A percentile compares a stretch with the other conserved stretches of the same genome.
These are phyloP conservation scores for Tretioscincus oriximinensis DNA, from an alignment of 2,113 vertebrate genomes.

Conservation along the genomic window DNA sequence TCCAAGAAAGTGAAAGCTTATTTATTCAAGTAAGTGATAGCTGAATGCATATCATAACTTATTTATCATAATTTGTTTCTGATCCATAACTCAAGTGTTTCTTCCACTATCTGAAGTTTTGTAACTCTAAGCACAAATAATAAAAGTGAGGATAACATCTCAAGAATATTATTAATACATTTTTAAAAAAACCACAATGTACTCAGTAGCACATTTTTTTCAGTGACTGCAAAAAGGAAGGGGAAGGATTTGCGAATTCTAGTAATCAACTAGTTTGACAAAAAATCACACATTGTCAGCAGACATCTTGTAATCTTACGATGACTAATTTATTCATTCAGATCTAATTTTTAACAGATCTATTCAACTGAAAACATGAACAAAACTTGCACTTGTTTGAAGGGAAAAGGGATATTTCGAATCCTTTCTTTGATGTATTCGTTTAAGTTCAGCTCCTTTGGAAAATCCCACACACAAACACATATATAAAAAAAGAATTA, in stretches of 20 bases:
- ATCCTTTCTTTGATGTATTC: conserved; percentile 13
- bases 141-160: background rate
- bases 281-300: conserved; percentile 2
- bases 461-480: conserved; percentile 21
- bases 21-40: too few relatives aligned
- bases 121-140: background rate
- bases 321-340: conserved; percentile 17
- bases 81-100: background rate
- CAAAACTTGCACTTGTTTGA: background rate
- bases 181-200: background rate
- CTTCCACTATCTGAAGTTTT: background rate
- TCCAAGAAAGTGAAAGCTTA: too few relatives aligned
- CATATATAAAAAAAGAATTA: conserved; percentile 5
- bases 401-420: background rate
- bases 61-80: background rate
- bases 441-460: background rate
- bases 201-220: background rate
- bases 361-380: background rate
- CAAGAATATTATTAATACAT: background rate
- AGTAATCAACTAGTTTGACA: conserved; percentile 14
- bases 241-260: background rate
- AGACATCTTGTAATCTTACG: background rate
- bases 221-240: background rate
- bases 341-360: conserved; percentile 26
- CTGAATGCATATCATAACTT: too few relatives aligned